Evolutionary conservation across 2,888 invertebrate genomes (phyloP).

Genomic region (Sympetrum striolatum): DNA sequence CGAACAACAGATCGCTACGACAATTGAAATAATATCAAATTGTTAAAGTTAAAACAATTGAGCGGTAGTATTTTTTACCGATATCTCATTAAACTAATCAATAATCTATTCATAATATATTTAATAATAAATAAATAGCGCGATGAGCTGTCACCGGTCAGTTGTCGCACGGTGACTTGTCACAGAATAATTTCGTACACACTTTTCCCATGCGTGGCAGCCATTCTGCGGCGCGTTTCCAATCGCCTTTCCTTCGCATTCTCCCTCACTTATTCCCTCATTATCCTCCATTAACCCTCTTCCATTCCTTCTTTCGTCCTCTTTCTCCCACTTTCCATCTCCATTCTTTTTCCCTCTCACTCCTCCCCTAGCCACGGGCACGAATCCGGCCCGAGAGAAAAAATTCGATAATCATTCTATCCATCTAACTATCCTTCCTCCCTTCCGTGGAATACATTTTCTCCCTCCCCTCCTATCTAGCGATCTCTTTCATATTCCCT

Average conservation of each 20-base stretch:
- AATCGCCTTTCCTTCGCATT: not conserved
- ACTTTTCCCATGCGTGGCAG: too few species aligned
- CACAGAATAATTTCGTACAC: too few species aligned
- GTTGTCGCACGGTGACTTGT: too few species aligned
- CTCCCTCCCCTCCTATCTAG: not conserved
- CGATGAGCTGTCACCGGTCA: too few species aligned
- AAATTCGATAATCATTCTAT: not conserved
- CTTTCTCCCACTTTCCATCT: not conserved
- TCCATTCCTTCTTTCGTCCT: not conserved
- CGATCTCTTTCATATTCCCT: not conserved
- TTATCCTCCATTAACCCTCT: not conserved
- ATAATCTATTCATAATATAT: too few species aligned
- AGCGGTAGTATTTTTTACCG: too few species aligned
- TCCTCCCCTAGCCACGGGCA: not conserved
- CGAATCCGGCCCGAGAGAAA: not conserved
- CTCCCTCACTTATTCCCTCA: not conserved
- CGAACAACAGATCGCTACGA: too few species aligned
- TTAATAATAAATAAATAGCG: too few species aligned
- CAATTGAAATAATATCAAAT: too few species aligned
- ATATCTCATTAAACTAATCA: too few species aligned
- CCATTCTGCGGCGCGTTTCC: not conserved
- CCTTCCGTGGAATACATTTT: not conserved
- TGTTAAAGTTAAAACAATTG: too few species aligned
- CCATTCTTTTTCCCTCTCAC: not conserved
- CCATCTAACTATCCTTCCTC: not conserved